Evolutionary conservation across 2,888 invertebrate genomes (phyloP), one percentile per base, ranked within the genome.

Genomic region (Labia minor): DNA sequence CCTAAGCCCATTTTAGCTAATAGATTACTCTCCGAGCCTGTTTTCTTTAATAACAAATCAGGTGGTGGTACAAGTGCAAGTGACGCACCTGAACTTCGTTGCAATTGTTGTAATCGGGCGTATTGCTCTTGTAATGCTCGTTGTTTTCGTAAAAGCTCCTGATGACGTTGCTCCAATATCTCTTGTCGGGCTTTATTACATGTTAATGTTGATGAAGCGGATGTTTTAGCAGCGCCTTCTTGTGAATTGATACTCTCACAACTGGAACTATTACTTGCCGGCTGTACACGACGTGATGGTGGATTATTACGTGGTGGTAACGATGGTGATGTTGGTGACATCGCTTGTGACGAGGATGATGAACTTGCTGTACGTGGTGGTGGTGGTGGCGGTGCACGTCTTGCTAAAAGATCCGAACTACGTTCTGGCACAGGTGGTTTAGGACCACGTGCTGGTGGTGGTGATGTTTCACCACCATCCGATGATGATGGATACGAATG

Each of bases 281-380:
- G 73, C 33, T 75, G 74, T 67, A 78, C 78, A 66, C 80, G 73
- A 67, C 78, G 72, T 65, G 67, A 62, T 61, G 71, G 69, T 67
- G 72, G 68, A 19, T 67, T 67, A 76, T 75, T 71, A 69, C 82
- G 79, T 20, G 85, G 83, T 1, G 88, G 86, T 67, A 86, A 78
- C 73, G 85, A 83, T 19, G 88, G 86, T 70, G 88, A 86, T 62
- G 91, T 88, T 19, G 93, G 92, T 64, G 92, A 92, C 20, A 91
- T 89, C 73, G 92, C 80, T 0, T 93, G 93, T n/a, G n/a, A n/a
- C n/a, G n/a, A n/a, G n/a, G n/a, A n/a, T 18, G 92, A 92, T 74
- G 91, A 88, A 64, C 92, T 92, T 72, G 91, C 90, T 72, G 92
- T 92, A 71, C 93, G 84, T n/a, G 93, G 93, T 21, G 93, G 93